Percentiles rank a stretch among this genome's conserved stretches.
These are phyloP conservation scores for Daptonema setosum DNA, from an alignment of 2,888 invertebrate species.

Conservation along the genomic window DNA sequence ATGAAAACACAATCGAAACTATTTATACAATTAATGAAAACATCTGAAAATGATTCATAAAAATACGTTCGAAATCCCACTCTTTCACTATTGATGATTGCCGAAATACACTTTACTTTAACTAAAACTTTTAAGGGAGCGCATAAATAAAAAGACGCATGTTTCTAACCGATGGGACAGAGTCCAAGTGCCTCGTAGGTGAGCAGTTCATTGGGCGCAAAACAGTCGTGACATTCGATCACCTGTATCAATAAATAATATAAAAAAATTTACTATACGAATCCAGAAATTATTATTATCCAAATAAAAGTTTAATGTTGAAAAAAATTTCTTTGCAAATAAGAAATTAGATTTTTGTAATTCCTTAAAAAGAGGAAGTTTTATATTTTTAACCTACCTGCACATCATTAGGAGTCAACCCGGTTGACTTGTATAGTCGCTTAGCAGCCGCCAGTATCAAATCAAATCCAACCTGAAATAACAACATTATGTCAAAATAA, in stretches of 20 bases:
- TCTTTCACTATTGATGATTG: too few species aligned
- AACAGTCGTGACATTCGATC: constrained; percentile 90
- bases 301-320: too few species aligned
- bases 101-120: too few species aligned
- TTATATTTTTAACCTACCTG: constrained; percentile 13
- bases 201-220: constrained; percentile 83
- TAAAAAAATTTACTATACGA: constrained; percentile 34
- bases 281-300: neutral
- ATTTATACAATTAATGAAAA: too few species aligned
- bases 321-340: too few species aligned
- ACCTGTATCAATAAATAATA: constrained; percentile 48
- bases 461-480: constrained; percentile 20
- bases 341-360: too few species aligned
- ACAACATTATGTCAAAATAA: constrained; percentile 1
- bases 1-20: too few species aligned
- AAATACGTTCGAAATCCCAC: too few species aligned
- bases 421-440: constrained; percentile 50
- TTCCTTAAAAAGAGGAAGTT: too few species aligned
- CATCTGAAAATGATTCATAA: too few species aligned
- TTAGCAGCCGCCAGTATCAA: constrained; percentile 35
- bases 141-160: too few species aligned
- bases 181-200: constrained; percentile 88
- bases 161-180: constrained; percentile 40
- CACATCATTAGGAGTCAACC: constrained; percentile 29
- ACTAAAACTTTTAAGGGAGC: too few species aligned